Evolutionary conservation across 1,140 invertebrate species (phyloP).

Genomic region (Hypsibius dujardini): DNA sequence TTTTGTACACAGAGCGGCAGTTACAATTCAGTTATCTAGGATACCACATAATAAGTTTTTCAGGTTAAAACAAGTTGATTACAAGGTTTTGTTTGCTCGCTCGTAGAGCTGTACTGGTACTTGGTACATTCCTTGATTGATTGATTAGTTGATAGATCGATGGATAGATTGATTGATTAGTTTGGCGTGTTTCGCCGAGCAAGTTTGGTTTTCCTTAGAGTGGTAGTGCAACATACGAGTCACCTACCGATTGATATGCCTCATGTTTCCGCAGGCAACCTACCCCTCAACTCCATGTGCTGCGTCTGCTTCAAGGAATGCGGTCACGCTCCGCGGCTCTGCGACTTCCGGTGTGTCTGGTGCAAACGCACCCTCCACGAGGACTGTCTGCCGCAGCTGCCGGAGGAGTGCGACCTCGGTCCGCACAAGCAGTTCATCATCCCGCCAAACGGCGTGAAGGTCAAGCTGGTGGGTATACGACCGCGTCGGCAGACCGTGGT

Average conservation of each 20-base stretch:
- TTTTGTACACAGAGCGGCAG: too few relatives aligned
- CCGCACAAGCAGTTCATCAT: conserved; percentile 31
- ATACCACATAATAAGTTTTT: conserved; percentile 1
- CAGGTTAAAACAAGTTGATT: conserved; percentile 19
- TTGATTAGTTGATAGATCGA: too few relatives aligned
- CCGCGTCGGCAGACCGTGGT: conserved; percentile 31
- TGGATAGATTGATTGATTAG: too few relatives aligned
- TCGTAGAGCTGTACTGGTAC: not conserved
- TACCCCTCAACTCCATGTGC: conserved; percentile 44
- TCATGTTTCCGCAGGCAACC: conserved; percentile 41
- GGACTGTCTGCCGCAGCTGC: conserved; percentile 35
- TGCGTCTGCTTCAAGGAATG: conserved; percentile 50
- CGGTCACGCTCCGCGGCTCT: conserved; percentile 44
- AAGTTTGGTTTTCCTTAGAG: too few relatives aligned
- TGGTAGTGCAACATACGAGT: too few relatives aligned
- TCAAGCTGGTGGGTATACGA: conserved; percentile 20
- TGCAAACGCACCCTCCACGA: conserved; percentile 59
- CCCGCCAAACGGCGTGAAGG: conserved; percentile 29
- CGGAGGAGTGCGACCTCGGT: conserved; percentile 35
- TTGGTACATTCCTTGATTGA: too few relatives aligned
- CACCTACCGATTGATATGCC: too few relatives aligned
- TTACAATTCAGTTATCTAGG: too few relatives aligned
- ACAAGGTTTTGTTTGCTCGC: not conserved
- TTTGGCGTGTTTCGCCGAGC: too few relatives aligned
- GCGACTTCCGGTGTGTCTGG: conserved; percentile 69